Base-by-base conservation (phyloP, 64 coral and sea anemone genomes). In the Acropora tenuis region DNA sequence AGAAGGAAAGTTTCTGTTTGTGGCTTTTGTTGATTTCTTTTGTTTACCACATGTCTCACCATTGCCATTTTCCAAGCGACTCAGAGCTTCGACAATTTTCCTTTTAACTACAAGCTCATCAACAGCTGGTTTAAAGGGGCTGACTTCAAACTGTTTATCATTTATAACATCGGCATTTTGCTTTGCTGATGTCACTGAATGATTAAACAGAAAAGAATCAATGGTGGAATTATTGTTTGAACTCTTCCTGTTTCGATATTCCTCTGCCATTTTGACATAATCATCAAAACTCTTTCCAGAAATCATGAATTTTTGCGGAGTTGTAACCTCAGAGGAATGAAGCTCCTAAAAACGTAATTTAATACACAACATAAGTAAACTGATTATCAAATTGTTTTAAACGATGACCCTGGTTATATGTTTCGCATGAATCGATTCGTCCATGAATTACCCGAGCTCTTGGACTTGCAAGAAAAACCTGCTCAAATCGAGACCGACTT, bases 381-480 rank as follows among this genome's bases (percentile, higher is more conserved):
- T 55, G 52, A 55, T 55, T 55, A 7, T 1, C 6, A 55, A 30
- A 30, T 30, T 30, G 30, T 30, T 30, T 30, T 30, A 30, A 30
- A 30, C 30, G 30, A 30, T 30, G 30, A 30, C 30, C 30, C 30
- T 30, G 30, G 30, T 30, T 30, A 30, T 30, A 30, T 30, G 30
- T 30, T 30, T 30, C 30, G 30, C 30, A 30, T 30, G 30, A 30
- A 30, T 30, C 30, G 30, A 30, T 30, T 30, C 30, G 30, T 30
- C 30, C 30, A 30, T 30, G 30, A 30, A 55, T 55, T 78, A 89
- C 88, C 75, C 76, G 74, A 78, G 88, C 88, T 89, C 88, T 40
- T 43, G 88, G 88, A 49, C 88, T 89, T 68, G 88, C 74, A 61
- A 89, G 75, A 12, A 78, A 89, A 43, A 89, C 74, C 43, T 89